Evolutionary conservation across 1,140 invertebrate genomes (phyloP).

Genomic region (Leptopilina clavipes): DNA sequence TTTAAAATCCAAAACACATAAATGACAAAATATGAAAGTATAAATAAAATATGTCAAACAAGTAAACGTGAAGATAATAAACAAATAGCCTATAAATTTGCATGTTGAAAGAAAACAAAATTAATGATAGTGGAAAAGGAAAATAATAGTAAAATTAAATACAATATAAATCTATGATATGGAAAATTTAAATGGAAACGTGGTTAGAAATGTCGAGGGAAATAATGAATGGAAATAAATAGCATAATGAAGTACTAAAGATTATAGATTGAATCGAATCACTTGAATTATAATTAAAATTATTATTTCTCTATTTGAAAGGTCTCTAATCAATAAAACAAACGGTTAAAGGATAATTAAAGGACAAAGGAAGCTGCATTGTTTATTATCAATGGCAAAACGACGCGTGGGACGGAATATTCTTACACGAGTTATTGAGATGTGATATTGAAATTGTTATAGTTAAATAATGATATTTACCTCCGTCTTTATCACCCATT

Average conservation of each 20-base stretch:
- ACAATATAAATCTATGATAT: no score
- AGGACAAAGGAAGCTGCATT: conserved; percentile 19
- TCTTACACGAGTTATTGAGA: background rate
- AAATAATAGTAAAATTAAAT: no score
- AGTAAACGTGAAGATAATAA: no score
- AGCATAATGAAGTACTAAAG: no score
- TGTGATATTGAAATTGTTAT: background rate
- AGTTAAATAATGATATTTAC: background rate
- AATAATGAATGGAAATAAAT: background rate
- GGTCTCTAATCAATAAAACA: conserved; percentile 17
- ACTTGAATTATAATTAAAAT: background rate
- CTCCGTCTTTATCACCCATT: conserved; percentile 53
- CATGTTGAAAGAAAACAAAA: background rate
- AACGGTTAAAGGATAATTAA: background rate
- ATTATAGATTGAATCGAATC: background rate
- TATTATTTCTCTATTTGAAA: background rate
- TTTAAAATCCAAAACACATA: no score
- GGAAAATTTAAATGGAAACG: background rate
- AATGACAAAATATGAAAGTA: no score
- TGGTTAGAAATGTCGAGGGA: background rate
- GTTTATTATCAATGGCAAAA: conserved; percentile 10
- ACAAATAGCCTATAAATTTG: no score
- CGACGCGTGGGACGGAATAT: background rate
- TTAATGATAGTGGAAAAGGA: background rate
- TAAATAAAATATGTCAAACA: no score